A percentile compares a stretch with the other conserved stretches of the same genome.
These are phyloP conservation scores for Colaptes auratus DNA, from an alignment of 2,113 vertebrate genomes.

Conservation along the genomic window DNA sequence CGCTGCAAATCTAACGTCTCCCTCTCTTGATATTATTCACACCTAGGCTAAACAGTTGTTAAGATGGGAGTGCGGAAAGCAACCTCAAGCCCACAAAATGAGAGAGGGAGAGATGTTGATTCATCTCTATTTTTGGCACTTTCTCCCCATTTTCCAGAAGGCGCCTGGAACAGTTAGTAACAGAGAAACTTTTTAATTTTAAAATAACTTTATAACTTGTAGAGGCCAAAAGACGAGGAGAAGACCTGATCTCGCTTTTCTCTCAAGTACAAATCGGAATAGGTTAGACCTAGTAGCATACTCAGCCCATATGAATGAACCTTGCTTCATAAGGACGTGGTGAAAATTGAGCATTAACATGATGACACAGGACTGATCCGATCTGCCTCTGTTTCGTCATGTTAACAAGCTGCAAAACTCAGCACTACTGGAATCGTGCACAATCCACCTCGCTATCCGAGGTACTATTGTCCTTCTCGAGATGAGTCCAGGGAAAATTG, in stretches of 20 bases:
- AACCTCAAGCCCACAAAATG: conserved; percentile 65
- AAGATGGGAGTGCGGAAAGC: conserved; percentile 45
- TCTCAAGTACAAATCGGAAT: not conserved
- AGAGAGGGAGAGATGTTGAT: conserved; percentile 57
- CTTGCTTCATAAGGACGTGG: not conserved
- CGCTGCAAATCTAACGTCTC: conserved; percentile 29
- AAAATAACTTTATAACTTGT: conserved; percentile 65
- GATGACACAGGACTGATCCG: not conserved
- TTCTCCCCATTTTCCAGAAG: conserved; percentile 63
- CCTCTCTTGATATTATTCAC: conserved; percentile 54
- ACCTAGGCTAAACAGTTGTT: conserved; percentile 61
- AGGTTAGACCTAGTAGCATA: not conserved
- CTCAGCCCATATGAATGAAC: not conserved
- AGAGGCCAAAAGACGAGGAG: conserved; percentile 57
- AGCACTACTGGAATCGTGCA: not conserved
- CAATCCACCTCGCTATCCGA: not conserved
- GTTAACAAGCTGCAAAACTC: conserved; percentile 42
- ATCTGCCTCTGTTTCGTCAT: conserved; percentile 3
- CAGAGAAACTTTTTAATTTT: conserved; percentile 70
- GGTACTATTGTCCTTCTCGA: not conserved
- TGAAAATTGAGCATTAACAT: conserved; percentile 1
- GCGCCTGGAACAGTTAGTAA: conserved; percentile 68
- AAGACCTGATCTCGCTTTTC: not conserved
- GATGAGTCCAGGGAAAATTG: not conserved
- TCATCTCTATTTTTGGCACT: conserved; percentile 66